Evolutionary conservation across 2,113 vertebrate species (phyloP), one percentile per base, ranked within the genome.

Genomic region (Siphamia tubifer): DNA sequence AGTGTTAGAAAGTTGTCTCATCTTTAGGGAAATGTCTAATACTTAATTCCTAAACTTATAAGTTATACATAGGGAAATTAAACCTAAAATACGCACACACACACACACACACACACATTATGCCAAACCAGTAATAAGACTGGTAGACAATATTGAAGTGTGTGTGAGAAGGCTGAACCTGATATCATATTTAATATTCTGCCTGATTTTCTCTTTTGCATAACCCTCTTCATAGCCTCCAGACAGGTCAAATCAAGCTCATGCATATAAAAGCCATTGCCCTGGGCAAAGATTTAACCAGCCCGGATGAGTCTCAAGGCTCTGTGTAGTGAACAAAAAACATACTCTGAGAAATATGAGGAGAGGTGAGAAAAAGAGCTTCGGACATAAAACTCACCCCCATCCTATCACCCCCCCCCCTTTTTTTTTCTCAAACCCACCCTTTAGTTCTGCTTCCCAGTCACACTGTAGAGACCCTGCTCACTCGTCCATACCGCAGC

Each of bases 401-500:
- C 9, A 8, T 24, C 23, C 6, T n/a, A n/a, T n/a, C n/a, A n/a
- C n/a, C n/a, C n/a, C n/a, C 0, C 17, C 13, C 0, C 3, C n/a
- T 11, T 0, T 27, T 56, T 43, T 24, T 60, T 72, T 76, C 53
- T n/a, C 13, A 11, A 69, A 89, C 65, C 79, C 45, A 86, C 54
- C 58, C 49, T 62, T 83, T 84, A 64, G 77, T 72, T 76, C 39
- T 52, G 77, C 79, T 85, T 62, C 54, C 70, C 77, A 77, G 83
- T 83, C 87, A 77, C 84, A 82, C 76, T 82, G 51, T 77, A 75
- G 75, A 78, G 79, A 75, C 63, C 68, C 71, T 88, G 92, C 82
- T 92, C 90, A 82, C 5, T 85, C 72, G 90, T 91, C 91, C 90
- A 55, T 87, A 68, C 77, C 69, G 21, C 65, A 81, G 77, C 68